Evolutionary conservation across 2,113 vertebrate genomes (phyloP).

Genomic region (Siniperca knerii): DNA sequence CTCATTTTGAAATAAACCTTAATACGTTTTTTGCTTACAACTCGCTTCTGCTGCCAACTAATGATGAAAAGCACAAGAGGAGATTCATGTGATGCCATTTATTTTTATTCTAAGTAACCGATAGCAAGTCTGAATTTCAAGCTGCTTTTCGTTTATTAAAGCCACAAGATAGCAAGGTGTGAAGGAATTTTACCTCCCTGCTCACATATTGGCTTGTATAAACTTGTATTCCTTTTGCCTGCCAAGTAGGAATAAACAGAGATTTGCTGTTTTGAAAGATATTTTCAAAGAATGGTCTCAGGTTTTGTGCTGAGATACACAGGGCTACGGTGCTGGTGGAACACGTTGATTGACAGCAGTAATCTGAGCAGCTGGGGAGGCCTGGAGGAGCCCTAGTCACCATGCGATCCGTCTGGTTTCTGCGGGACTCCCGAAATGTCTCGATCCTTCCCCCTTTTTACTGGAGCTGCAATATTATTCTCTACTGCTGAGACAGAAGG

Average conservation of each 20-base stretch:
- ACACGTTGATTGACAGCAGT: constrained; percentile 70
- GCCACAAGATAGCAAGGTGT: constrained; percentile 45
- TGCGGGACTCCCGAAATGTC: constrained; percentile 53
- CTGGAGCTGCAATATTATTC: constrained; percentile 47
- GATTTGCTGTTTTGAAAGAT: constrained; percentile 60
- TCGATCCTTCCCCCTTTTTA: constrained; percentile 30
- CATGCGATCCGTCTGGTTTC: constrained; percentile 48
- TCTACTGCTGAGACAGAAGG: constrained; percentile 48
- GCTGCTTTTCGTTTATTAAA: constrained; percentile 56
- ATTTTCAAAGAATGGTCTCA: constrained; percentile 45
- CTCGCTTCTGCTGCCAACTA: constrained; percentile 42
- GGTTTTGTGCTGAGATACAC: constrained; percentile 51
- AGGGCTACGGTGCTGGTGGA: constrained; percentile 1
- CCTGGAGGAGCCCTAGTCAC: constrained; percentile 55
- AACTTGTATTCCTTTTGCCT: constrained; percentile 46
- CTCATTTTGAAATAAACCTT: constrained; percentile 49
- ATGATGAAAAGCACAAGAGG: constrained; percentile 61
- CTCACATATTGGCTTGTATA: constrained; percentile 50
- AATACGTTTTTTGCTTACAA: constrained; percentile 35
- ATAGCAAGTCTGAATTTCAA: constrained; percentile 58
- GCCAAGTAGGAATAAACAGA: constrained; percentile 56
- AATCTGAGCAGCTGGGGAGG: constrained; percentile 63
- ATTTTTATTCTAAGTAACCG: constrained; percentile 47
- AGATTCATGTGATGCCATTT: constrained; percentile 48
- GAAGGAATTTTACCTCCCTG: constrained; percentile 42